Percentiles rank a stretch among this genome's conserved stretches.
Evolutionary conservation across 92 coral and sea anemone genomes (phyloP).

Genomic region (Epizoanthus ramosus): DNA sequence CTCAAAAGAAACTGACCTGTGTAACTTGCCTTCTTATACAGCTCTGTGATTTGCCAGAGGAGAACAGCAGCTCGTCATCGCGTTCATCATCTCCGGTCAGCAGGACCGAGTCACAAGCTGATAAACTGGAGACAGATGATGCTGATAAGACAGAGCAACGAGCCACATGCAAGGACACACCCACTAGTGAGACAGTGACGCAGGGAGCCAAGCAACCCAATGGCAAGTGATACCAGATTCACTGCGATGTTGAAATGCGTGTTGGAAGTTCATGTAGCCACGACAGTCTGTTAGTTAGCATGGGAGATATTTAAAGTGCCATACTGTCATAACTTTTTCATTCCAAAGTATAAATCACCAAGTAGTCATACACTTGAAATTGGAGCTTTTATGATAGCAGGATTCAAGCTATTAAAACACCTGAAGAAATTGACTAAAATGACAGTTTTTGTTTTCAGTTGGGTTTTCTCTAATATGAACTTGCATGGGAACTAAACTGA

Average conservation of each 20-base stretch:
- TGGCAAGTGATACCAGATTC: constrained; percentile 4
- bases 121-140: constrained; percentile 24
- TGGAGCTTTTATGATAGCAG: no score
- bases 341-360: no score
- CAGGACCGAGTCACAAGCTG: constrained; percentile 17
- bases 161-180: constrained; percentile 12
- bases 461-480: no score
- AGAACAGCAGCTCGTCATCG: constrained; percentile 32
- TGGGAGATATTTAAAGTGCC: background rate
- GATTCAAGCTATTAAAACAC: no score
- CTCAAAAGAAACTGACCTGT: no score
- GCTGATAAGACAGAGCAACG: constrained; percentile 2
- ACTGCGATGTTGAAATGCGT: no score
- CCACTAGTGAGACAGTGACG: background rate
- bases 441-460: no score
- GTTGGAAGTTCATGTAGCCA: background rate
- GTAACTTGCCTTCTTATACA: background rate
- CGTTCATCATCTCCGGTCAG: constrained; percentile 33
- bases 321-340: no score
- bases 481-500: no score
- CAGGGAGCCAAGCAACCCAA: background rate
- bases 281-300: background rate
- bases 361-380: no score
- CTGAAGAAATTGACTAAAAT: no score
- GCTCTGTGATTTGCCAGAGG: constrained; percentile 41